These are phyloP conservation scores for Acanthosoma haemorrhoidale DNA, from an alignment of 2,888 invertebrate species.

Conservation along the genomic window DNA sequence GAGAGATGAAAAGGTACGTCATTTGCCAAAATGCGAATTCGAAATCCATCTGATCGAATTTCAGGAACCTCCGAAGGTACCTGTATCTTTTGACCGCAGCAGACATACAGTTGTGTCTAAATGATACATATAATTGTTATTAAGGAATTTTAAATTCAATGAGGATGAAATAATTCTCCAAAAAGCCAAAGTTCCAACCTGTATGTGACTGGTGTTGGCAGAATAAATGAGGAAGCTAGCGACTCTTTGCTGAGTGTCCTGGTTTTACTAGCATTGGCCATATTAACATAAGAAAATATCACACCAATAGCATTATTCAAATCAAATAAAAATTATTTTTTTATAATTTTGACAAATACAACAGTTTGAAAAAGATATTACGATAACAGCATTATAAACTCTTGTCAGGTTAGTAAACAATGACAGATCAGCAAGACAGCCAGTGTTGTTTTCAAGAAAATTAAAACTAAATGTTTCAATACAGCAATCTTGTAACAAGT, in stretches of 20 bases:
- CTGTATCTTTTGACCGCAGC: slow-evolving; percentile 84
- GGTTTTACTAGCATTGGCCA: slow-evolving; percentile 23
- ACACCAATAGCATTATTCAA: not conserved
- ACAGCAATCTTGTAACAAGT: too few species aligned
- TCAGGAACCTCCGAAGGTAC: slow-evolving; percentile 75
- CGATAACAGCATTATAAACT: not conserved
- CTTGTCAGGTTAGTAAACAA: not conserved
- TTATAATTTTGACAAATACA: not conserved
- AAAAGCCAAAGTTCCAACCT: slow-evolving; percentile 34
- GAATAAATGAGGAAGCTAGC: slow-evolving; percentile 39
- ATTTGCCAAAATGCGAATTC: slow-evolving; percentile 99
- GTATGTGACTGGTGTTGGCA: slow-evolving; percentile 42
- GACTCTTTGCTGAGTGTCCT: slow-evolving; percentile 38
- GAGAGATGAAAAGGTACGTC: slow-evolving; percentile 87
- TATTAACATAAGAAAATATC: not conserved
- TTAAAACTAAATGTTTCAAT: too few species aligned
- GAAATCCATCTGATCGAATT: slow-evolving; percentile 98
- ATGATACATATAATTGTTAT: not conserved
- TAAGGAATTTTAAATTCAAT: not conserved
- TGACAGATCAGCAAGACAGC: not conserved
- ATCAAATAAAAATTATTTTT: not conserved
- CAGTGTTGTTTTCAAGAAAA: not conserved
- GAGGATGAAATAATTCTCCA: not conserved
- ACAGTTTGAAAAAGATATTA: not conserved
- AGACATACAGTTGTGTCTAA: slow-evolving; percentile 66